Conservation (phyloP, 2,113 vertebrate genomes). For the Lipophrys pholis region DNA sequence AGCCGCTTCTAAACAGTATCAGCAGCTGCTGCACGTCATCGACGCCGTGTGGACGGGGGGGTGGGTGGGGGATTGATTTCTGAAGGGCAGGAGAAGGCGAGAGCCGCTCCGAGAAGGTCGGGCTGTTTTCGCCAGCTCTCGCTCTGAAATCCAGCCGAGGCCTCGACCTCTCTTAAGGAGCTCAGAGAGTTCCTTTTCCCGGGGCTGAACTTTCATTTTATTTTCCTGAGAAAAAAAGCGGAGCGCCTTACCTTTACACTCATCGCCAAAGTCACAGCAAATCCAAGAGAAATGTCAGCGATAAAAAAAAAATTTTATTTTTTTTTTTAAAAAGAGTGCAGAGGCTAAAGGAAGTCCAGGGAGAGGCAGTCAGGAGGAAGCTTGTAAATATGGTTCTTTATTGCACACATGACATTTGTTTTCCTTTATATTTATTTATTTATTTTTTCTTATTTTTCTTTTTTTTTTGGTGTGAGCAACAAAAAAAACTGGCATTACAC, state of each 20-base stretch:
- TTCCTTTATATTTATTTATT: slow-evolving; percentile 32
- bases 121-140: too few relatives aligned
- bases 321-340: slow-evolving; percentile 34
- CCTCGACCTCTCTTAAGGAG: slow-evolving; percentile 35
- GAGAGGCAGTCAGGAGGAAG: slow-evolving; percentile 66
- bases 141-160: background rate
- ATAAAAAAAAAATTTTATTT: slow-evolving; percentile 12
- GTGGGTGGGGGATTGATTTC: too few relatives aligned
- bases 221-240: slow-evolving; percentile 27
- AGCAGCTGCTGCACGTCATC: background rate
- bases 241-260: slow-evolving; percentile 56
- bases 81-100: too few relatives aligned
- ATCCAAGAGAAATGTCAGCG: slow-evolving; percentile 44
- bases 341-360: slow-evolving; percentile 65
- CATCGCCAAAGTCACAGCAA: slow-evolving; percentile 30
- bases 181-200: slow-evolving; percentile 22
- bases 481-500: slow-evolving; percentile 77
- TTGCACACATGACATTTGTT: slow-evolving; percentile 81
- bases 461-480: slow-evolving; percentile 75
- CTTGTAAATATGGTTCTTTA: slow-evolving; percentile 82
- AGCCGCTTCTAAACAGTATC: slow-evolving; percentile 5
- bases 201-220: slow-evolving; percentile 34
- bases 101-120: too few relatives aligned
- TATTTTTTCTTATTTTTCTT: slow-evolving; percentile 21
- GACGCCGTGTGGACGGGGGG: too few relatives aligned